Base-by-base conservation (phyloP, 2,797 vertebrate species). In the Pangasius macronema region DNA sequence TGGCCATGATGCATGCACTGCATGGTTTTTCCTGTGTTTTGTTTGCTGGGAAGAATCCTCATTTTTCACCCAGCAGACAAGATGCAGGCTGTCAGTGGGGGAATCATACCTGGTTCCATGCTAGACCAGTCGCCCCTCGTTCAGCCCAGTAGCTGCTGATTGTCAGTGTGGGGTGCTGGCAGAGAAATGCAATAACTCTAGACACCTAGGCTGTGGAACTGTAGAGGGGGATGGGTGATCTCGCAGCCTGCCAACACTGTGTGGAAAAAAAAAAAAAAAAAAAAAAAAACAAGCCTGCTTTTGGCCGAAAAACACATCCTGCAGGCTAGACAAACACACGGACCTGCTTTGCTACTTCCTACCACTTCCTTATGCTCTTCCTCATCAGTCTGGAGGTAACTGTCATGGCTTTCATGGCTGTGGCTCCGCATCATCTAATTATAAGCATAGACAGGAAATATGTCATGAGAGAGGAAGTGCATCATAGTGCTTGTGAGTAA, bases 111-210 rank as follows among this genome's bases (percentile, higher is more conserved):
- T 89, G 89, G 87, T 88, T 91, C 90, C 79, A 89, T 91, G 89
- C 87, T 86, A 91, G 89, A 90, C 83, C 88, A 88, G 86, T 90
- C 89, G 85, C 85, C 90, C 89, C 86, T 91, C 85, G 30, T 87
- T 88, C 87, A 90, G 88, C 87, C 89, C 88, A 88, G 89, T 91
- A 88, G 85, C 88, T 84, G 83, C 88, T 91, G 90, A 91, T 90
- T 91, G 90, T 90, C 90, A 91, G 88, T 88, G 86, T 84, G 87
- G 88, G 89, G 87, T 91, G 89, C 88, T 91, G 92, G 91, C 92
- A 93, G 92, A 87, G 91, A 94, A 93, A 95, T 95, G 92, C 93
- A 93, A 95, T 94, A 93, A 96, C 94, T 94, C 93, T 94, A 95
- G 94, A 93, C 92, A 91, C 94, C 94, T 93, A 93, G 94, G 93